A percentile compares a stretch with the other conserved stretches of the same genome.
Conservation (phyloP, 2,888 invertebrate species). For the Hofmannophila pseudospretella region DNA sequence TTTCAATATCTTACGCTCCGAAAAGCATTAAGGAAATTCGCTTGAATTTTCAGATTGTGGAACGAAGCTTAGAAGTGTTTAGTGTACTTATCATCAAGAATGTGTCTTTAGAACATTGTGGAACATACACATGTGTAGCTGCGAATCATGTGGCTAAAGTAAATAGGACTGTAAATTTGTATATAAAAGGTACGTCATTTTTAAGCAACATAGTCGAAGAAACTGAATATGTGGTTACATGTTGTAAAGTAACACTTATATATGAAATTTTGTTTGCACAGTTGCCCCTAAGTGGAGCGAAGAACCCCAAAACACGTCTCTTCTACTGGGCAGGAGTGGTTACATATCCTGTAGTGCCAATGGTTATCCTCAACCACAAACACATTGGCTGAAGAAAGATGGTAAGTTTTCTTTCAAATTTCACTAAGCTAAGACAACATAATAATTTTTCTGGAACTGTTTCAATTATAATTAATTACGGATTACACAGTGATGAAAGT, state of each 20-base stretch:
- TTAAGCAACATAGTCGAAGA: no score
- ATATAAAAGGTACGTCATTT: constrained; percentile 84
- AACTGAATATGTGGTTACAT: no score
- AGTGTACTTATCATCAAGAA: constrained; percentile 85
- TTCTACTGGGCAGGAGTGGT: constrained; percentile 84
- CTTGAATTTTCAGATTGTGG: constrained; percentile 71
- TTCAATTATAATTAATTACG: no score
- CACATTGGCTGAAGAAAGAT: constrained; percentile 86
- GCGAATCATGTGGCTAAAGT: constrained; percentile 85
- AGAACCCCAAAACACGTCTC: constrained; percentile 85
- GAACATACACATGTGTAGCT: constrained; percentile 85
- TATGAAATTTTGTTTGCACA: constrained; percentile 32
- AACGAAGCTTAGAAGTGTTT: constrained; percentile 83
- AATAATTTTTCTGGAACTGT: no score
- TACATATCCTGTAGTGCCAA: constrained; percentile 87
- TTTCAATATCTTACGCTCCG: constrained; percentile 7
- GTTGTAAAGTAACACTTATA: not conserved
- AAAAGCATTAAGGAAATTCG: not conserved
- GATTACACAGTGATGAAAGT: no score
- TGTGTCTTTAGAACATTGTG: constrained; percentile 83
- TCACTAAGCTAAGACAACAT: no score
- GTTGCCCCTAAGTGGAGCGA: constrained; percentile 88
- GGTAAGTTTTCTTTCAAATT: constrained; percentile 46
- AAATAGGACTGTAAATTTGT: constrained; percentile 82
- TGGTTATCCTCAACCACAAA: constrained; percentile 88